These are phyloP conservation scores for Ceyx margarethae DNA, from an alignment of 2,113 vertebrate species.

Conservation along the genomic window DNA sequence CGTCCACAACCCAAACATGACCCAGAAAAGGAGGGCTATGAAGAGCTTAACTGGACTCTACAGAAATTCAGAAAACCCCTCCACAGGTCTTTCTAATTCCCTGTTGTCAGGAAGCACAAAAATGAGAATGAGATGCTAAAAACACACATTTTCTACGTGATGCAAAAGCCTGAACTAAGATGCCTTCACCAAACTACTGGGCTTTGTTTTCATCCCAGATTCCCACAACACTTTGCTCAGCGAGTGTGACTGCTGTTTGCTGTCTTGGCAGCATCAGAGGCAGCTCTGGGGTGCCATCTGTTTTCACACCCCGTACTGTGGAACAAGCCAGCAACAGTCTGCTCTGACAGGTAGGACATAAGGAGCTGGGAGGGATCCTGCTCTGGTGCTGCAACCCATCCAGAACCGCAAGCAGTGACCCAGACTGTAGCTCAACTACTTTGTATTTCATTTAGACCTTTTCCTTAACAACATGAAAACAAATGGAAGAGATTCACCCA, in stretches of 20 bases:
- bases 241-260: background rate
- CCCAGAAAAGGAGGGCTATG: background rate
- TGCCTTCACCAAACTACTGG: background rate
- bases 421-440: background rate
- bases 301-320: background rate
- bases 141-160: background rate
- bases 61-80: background rate
- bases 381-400: background rate
- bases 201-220: background rate
- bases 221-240: background rate
- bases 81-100: background rate
- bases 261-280: conserved; percentile 8
- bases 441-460: background rate
- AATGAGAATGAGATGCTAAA: background rate
- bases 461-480: background rate
- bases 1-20: background rate
- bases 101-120: background rate
- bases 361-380: background rate
- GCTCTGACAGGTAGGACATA: background rate
- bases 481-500: background rate
- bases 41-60: background rate
- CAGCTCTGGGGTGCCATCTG: conserved; percentile 4
- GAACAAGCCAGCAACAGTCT: background rate
- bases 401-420: background rate
- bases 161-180: background rate